Evolutionary conservation across 2,113 vertebrate species (phyloP), one percentile per base, ranked within the genome.

Genomic region (Pomatostomus ruficeps): DNA sequence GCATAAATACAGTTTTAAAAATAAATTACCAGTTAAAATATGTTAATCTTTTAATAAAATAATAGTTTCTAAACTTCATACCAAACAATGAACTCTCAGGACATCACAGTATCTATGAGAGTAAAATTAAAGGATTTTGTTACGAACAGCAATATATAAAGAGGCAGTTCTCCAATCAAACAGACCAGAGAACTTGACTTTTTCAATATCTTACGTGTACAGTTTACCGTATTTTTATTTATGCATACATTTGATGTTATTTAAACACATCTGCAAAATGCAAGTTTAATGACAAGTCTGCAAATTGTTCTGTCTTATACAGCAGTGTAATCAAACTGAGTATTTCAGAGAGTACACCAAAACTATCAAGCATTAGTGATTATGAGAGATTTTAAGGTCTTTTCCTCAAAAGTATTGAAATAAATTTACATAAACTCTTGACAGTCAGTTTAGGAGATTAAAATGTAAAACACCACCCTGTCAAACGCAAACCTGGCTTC

Each of bases 1-100:
- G 65, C 72, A 95, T 67, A 91, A 95, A 97, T 74, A 92, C 35
- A 85, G 21, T 46, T 92, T 95, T 91, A 63, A 81, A 93, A 88
- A 95, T 46, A 78, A 92, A 87, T 91, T 55, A 77, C 36, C 43
- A 80, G 40, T 70, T 85, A 35, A 68, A 89, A 75, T 38, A 88
- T 1, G 20, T 55, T 88, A 16, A 75, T 28, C 24, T 90, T 49
- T 49, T 71, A 83, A 63, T 35, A 88, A 73, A 84, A 73, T 6
- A 83, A 10, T 63, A 55, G 22, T 55, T 93, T 73, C 29, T n/a
- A 90, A 88, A 62, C 21, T 36, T 49, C 45, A 66, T 17, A 46
- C 7, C 61, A 62, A 71, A 76, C 40, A 58, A 45, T 6, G 12
- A 84, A 66, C 35, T 85, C 49, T 76, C 62, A 26, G 35, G 62